A percentile compares a stretch with the other conserved stretches of the same genome.
These are phyloP conservation scores for Dryadula phaetusa DNA, from an alignment of 2,888 invertebrate genomes.

Conservation along the genomic window DNA sequence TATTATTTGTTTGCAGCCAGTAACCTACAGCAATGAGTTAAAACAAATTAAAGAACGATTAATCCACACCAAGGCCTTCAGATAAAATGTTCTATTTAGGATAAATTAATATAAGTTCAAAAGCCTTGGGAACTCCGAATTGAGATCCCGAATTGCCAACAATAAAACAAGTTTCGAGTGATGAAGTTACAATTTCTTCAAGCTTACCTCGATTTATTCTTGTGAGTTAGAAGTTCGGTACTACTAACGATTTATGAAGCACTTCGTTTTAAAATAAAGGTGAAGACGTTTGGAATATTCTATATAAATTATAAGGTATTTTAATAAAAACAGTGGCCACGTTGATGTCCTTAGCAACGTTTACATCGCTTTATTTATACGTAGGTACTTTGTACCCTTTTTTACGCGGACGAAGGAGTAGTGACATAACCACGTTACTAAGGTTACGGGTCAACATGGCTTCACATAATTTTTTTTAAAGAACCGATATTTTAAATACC, in stretches of 20 bases:
- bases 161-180: constrained; percentile 47
- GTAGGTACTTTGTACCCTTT: too few species aligned
- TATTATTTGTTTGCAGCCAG: not conserved
- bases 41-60: constrained; percentile 21
- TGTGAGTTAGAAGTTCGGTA: constrained; percentile 35
- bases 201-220: constrained; percentile 46
- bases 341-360: too few species aligned
- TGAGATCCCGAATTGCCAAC: constrained; percentile 44
- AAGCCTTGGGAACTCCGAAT: constrained; percentile 38
- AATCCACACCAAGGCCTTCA: constrained; percentile 7
- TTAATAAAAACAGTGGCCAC: too few species aligned
- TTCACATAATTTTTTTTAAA: too few species aligned
- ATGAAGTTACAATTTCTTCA: constrained; percentile 49
- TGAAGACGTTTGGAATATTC: constrained; percentile 48
- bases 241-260: constrained; percentile 46
- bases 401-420: too few species aligned
- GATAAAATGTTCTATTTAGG: constrained; percentile 35
- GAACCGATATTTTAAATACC: too few species aligned
- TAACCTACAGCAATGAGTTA: not conserved
- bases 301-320: too few species aligned
- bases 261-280: constrained; percentile 47
- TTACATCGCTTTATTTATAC: too few species aligned
- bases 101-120: constrained; percentile 40
- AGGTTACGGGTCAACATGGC: too few species aligned
- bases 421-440: too few species aligned